Evolutionary conservation across 2,113 vertebrate genomes (phyloP), one percentile per base, ranked within the genome.

Genomic region (Myrmecobius fasciatus): DNA sequence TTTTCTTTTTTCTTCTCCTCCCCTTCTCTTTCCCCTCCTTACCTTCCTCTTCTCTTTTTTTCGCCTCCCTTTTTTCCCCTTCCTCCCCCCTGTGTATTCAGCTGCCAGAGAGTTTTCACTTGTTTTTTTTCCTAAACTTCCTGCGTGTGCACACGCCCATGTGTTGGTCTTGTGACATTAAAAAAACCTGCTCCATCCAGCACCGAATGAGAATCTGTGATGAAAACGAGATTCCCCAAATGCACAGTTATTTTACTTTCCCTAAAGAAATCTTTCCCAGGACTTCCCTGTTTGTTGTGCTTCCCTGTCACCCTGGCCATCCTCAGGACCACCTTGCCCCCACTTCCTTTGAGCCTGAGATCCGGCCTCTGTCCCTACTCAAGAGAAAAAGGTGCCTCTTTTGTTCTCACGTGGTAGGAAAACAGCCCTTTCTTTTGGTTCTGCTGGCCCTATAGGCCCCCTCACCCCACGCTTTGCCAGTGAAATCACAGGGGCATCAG

Each of bases 221-320:
- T 47, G 60, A 94, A 89, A 97, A 96, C 48, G 91, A 95, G 89
- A 92, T 6, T 94, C 48, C 8, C 22, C 28, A 90, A 92, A 46
- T 14, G 9, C 0, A 0, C 22, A 1, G 24, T 47, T 89, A 93
- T 96, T 97, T 51, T 31, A 48, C 95, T 96, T 97, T 31, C 93
- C 93, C 56, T 49, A 60, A 95, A 75, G 48, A 25, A 14, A 25
- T 75, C 89, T 95, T 95, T 36, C 28, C 48, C 43, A 53, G 14
- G 11, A 31, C 92, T 10, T 2, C 36, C 53, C 91, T 24, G 46
- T 56, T 28, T 14, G 31, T 3, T 24, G 10, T 11, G 28, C 20
- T 31, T 22, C 5, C 47, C 49, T 36, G 53, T 25, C 26, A 31
- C 25, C 43, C 56, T 51, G 1, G 8, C 54, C 11, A 11, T 46